Conservation (phyloP, 2,888 invertebrate species). For the Amblyjoppa fuscipennis region DNA sequence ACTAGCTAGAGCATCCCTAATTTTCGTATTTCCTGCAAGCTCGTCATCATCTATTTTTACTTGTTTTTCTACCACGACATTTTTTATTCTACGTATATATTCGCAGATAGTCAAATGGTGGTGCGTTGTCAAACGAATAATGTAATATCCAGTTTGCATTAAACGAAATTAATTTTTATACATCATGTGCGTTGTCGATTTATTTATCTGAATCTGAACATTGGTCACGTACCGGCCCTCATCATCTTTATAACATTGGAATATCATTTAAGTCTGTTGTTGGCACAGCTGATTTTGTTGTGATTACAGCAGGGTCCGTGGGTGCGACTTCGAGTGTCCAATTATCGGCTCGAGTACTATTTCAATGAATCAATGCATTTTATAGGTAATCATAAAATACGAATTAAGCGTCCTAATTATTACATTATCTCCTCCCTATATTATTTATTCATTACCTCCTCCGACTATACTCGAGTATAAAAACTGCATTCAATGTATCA, state of each 20-base stretch:
- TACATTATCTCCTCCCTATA: slow-evolving; percentile 14
- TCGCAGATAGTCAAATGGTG: slow-evolving; percentile 53
- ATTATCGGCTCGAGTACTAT: slow-evolving; percentile 83
- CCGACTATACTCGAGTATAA: slow-evolving; percentile 57
- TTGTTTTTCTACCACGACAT: slow-evolving; percentile 50
- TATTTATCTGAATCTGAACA: slow-evolving; percentile 50
- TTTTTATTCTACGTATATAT: slow-evolving; percentile 64
- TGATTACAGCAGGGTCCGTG: slow-evolving; percentile 85
- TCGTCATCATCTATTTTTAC: slow-evolving; percentile 60
- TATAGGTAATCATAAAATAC: slow-evolving; percentile 85
- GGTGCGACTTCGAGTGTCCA: slow-evolving; percentile 84
- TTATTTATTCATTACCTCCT: slow-evolving; percentile 72
- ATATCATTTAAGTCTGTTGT: slow-evolving; percentile 79
- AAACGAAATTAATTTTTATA: slow-evolving; percentile 72
- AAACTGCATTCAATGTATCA: slow-evolving; percentile 75
- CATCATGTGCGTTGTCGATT: slow-evolving; percentile 53
- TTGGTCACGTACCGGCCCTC: slow-evolving; percentile 49
- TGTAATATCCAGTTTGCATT: slow-evolving; percentile 73
- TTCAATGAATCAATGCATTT: slow-evolving; percentile 85
- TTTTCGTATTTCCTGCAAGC: not conserved
- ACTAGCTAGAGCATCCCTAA: not conserved
- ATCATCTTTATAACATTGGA: slow-evolving; percentile 61
- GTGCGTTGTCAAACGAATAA: slow-evolving; percentile 20
- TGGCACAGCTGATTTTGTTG: slow-evolving; percentile 85
- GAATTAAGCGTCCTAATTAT: slow-evolving; percentile 82